Conservation (phyloP, 2,797 vertebrate species). For the Neoniphon sammara region DNA sequence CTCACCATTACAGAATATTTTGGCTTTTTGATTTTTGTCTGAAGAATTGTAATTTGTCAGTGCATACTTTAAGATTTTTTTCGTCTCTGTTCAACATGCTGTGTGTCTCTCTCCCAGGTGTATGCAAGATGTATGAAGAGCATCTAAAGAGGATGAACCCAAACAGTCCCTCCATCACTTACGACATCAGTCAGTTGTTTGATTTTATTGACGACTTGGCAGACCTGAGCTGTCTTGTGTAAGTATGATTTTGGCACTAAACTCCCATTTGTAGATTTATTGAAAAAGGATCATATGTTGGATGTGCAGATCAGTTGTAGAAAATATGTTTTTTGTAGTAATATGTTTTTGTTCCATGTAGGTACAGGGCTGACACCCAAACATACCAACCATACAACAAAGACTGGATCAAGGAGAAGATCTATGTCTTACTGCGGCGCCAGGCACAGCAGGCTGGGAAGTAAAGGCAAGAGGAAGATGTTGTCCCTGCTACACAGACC, state of each 20-base stretch:
- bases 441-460: conserved; percentile 97
- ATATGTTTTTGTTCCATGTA: conserved; percentile 56
- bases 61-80: background rate
- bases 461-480: conserved; percentile 66
- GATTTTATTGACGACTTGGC: conserved; percentile 99
- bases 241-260: conserved; percentile 78
- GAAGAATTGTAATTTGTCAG: background rate
- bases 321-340: background rate
- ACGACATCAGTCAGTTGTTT: conserved; percentile 98
- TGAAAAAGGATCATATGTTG: background rate
- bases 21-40: too few species aligned
- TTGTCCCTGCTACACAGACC: conserved; percentile 46
- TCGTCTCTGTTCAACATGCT: conserved; percentile 11
- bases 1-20: background rate
- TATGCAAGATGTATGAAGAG: conserved; percentile 99
- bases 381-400: conserved; percentile 99
- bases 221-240: conserved; percentile 99
- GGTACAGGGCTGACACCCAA: conserved; percentile 97
- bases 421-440: conserved; percentile 94
- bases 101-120: conserved; percentile 81
- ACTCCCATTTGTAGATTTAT: background rate
- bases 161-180: conserved; percentile 98
- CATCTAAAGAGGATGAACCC: conserved; percentile 99
- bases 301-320: background rate
- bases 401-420: conserved; percentile 99